Evolutionary conservation across 2,797 vertebrate genomes (phyloP).

Genomic region (Danio kyathit): DNA sequence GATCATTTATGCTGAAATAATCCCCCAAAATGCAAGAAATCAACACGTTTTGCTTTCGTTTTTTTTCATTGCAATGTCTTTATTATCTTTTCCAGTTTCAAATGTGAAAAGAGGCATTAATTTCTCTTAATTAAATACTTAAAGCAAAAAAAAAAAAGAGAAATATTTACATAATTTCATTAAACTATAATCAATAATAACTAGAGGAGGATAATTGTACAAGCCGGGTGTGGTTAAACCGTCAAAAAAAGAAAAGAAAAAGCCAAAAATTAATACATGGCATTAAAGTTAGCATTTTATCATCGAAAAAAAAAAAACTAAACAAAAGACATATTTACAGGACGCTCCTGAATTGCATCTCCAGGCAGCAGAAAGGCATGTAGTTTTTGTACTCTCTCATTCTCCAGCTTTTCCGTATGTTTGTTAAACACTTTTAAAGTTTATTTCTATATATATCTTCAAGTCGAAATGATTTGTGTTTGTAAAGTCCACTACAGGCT

Average conservation of each 20-base stretch:
- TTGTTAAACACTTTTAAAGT: conserved; percentile 43
- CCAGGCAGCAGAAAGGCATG: conserved; percentile 76
- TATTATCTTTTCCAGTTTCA: conserved; percentile 90
- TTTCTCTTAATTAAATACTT: conserved; percentile 94
- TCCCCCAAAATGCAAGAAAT: no score
- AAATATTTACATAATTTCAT: conserved; percentile 84
- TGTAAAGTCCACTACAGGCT: conserved; percentile 62
- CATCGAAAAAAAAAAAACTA: conserved; percentile 64
- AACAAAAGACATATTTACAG: conserved; percentile 76
- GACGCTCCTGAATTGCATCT: conserved; percentile 79
- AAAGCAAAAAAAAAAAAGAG: conserved; percentile 88
- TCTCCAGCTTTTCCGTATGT: conserved; percentile 44
- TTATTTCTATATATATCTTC: conserved; percentile 65
- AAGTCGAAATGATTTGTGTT: conserved; percentile 71
- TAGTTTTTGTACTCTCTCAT: conserved; percentile 71
- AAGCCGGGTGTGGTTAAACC: conserved; percentile 79
- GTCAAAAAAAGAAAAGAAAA: conserved; percentile 70
- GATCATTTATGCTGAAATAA: no score
- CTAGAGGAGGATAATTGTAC: conserved; percentile 83
- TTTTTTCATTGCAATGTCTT: conserved; percentile 82
- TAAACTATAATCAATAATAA: conserved; percentile 84
- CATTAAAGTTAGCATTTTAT: conserved; percentile 71
- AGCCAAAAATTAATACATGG: conserved; percentile 59
- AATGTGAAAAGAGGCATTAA: conserved; percentile 89
- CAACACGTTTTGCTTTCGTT: conserved; percentile 62